These are phyloP conservation scores for Bombus pyrosoma DNA, from an alignment of 1,140 invertebrate species.

Conservation along the genomic window DNA sequence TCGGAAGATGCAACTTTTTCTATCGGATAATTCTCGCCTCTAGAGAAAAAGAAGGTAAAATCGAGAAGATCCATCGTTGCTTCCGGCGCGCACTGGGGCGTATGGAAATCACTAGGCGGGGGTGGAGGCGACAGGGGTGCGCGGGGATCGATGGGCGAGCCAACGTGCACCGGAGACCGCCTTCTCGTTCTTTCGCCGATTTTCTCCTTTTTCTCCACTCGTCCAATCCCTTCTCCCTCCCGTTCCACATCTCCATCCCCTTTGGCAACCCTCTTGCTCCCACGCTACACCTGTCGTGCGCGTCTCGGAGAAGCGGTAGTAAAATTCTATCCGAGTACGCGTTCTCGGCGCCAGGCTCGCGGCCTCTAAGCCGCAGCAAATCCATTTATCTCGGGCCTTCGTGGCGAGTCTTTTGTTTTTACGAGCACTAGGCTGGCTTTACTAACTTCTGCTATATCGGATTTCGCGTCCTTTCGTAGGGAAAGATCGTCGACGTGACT, in stretches of 20 bases:
- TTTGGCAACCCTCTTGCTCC: constrained; percentile 70
- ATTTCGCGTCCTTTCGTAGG: neutral
- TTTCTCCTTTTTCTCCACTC: constrained; percentile 41
- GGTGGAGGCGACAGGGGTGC: constrained; percentile 37
- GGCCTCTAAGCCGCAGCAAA: constrained; percentile 75
- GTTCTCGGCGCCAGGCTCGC: constrained; percentile 53
- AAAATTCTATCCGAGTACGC: constrained; percentile 71
- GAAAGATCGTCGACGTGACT: neutral
- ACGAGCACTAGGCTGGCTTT: neutral
- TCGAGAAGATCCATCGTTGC: neutral
- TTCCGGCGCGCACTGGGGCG: neutral
- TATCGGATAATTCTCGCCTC: neutral
- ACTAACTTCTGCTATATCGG: neutral
- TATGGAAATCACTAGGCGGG: neutral
- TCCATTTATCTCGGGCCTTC: constrained; percentile 74
- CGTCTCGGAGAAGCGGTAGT: constrained; percentile 64
- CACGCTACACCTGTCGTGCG: constrained; percentile 80
- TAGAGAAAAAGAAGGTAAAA: neutral
- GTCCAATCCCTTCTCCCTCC: constrained; percentile 11
- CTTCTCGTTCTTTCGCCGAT: constrained; percentile 67
- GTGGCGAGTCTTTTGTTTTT: constrained; percentile 3
- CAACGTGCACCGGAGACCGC: constrained; percentile 79
- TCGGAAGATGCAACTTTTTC: neutral
- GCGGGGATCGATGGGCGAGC: constrained; percentile 77
- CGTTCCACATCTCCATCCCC: constrained; percentile 23